Evolutionary conservation across 2,888 invertebrate species (phyloP), one percentile per base, ranked within the genome.

Genomic region (Dynastes maya): DNA sequence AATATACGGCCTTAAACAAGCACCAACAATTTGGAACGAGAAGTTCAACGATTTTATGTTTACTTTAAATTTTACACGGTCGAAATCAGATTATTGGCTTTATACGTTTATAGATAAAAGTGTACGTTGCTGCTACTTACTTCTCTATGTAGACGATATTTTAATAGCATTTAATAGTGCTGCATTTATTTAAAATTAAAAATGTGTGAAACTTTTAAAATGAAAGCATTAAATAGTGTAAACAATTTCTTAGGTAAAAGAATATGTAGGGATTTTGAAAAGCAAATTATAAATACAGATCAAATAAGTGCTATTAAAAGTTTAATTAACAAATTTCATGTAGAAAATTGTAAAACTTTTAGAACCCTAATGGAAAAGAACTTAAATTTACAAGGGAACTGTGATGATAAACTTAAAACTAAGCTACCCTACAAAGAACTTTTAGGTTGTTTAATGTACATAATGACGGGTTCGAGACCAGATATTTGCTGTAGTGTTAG

Each of bases 11-110:
- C 75, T 83, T 8, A 81, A 83, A 49, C 78, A 81, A 75, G 75
- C 81, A 55, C 83, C 83, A 40, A 79, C 74, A 80, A 80, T 79
- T 74, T 84, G 83, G 83, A 82, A 84, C 75, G 70, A 61, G 9
- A 82, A 82, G 75, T 81, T 83, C 79, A 67, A 83, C 78, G 53
- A 55, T 51, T 68, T 80, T 51, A 81, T 82, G 68, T 51, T 63
- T 63, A 76, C 29, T 40, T 8, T 70, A 16, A 78, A 78, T 51
- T 83, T 82, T 80, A 58, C 27, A n/a, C 71, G 80, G 71, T 81
- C 82, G n/a, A 63, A 81, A 71, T 79, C 79, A 80, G 81, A 83
- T 79, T 81, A 63, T 67, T 83, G 83, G 78, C 32, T 82, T 37
- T 83, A 81, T 75, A 49, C 49, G 5, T 49, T 49, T 49, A 49